Base-by-base conservation (phyloP, 92 coral and sea anemone genomes). In the Epizoanthus scotinus region DNA sequence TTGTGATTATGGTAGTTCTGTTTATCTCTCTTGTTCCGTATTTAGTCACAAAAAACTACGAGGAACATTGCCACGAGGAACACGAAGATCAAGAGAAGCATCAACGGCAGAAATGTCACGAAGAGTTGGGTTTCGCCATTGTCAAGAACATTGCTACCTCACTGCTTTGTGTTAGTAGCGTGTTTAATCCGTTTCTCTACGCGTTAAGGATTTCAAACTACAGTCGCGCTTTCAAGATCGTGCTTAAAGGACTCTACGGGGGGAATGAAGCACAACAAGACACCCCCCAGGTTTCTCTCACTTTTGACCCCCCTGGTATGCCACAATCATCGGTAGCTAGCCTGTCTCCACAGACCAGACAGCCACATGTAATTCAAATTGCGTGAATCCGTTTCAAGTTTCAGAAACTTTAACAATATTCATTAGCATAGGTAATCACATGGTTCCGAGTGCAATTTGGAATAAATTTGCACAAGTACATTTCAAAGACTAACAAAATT, bases 131-230 rank as follows among this genome's bases (percentile, higher is more conserved):
- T 0, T 60, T 84, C 70, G 70, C 36, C 17, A 28, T 70, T 9
- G 64, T 75, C 0, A 82, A n/a, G 38, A 77, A 82, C 3, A 38
- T 91, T 24, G 86, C 94, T 1, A n/a, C 83, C 18, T 69, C 92
- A 7, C 28, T 91, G 59, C 62, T 91, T 42, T 78, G 88, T 20
- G 62, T 91, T 0, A 88, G 94, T 66, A 85, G 85, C 38, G 88
- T 84, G 3, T 15, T 82, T 36, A 85, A 91, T 44, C 94, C 94
- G 10, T 85, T 88, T 57, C 84, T 91, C 27, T 87, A 87, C 73
- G 94, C 92, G 29, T 91, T 88, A 78, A 83, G 90, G 36, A 69
- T 91, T 9, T 89, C 91, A 1, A 88, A 82, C 22, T 91, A 87
- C 80, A 61, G 84, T 5, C 87, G 84, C 20, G 86, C 86, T 58